These are phyloP conservation scores for Hirtodrosophila histrioides DNA, from an alignment of 2,888 invertebrate genomes.

Conservation along the genomic window DNA sequence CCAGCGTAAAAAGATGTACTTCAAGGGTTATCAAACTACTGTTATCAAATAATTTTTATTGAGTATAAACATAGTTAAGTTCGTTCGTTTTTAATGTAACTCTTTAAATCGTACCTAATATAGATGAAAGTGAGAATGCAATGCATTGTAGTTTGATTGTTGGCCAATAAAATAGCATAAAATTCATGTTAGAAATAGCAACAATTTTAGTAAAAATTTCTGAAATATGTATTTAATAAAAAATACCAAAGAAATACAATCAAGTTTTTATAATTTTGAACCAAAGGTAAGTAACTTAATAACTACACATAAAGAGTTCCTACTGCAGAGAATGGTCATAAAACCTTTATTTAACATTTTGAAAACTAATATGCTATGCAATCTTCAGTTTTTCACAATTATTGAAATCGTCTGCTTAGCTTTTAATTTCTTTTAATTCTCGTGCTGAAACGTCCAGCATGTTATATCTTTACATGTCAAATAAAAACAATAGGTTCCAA, in stretches of 20 bases:
- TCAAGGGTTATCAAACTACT: slow-evolving; percentile 52
- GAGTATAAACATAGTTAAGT: slow-evolving; percentile 44
- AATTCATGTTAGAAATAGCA: slow-evolving; percentile 63
- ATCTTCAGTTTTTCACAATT: too few species aligned
- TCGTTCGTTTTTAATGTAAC: slow-evolving; percentile 55
- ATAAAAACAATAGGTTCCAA: too few species aligned
- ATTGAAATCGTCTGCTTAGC: too few species aligned
- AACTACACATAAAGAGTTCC: too few species aligned
- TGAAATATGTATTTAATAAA: slow-evolving; percentile 75
- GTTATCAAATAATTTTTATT: slow-evolving; percentile 59
- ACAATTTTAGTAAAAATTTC: slow-evolving; percentile 74
- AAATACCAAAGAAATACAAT: slow-evolving; percentile 71
- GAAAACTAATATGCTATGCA: too few species aligned
- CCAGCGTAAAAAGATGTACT: slow-evolving; percentile 55
- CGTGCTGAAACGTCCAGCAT: too few species aligned
- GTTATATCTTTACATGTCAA: too few species aligned
- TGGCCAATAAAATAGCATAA: slow-evolving; percentile 43
- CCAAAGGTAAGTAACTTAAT: slow-evolving; percentile 4
- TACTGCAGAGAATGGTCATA: too few species aligned
- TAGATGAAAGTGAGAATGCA: slow-evolving; percentile 49
- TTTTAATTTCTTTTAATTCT: too few species aligned
- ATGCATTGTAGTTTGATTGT: slow-evolving; percentile 45
- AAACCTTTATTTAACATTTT: too few species aligned
- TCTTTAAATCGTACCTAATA: slow-evolving; percentile 52
- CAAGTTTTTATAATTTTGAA: background rate